A percentile compares a stretch with the other conserved stretches of the same genome.
phyloP scores from a whole-genome alignment of 2,797 vertebrate genomes.

The Coccyzus lansbergi region DNA sequence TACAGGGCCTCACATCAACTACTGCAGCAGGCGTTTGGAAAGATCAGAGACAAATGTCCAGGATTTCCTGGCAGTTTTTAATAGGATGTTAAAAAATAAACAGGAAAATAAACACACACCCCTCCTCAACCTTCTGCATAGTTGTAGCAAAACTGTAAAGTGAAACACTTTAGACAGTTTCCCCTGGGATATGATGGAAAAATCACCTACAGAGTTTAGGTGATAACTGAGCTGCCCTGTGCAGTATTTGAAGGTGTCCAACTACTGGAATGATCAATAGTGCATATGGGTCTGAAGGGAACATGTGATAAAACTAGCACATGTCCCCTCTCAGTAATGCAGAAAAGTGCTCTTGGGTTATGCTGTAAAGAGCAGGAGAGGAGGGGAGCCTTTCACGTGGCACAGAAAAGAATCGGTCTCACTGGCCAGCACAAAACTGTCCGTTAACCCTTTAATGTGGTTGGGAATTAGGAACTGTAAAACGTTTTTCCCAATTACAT shows the following conservation, averaged over 20 bases:
- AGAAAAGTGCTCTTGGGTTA: background rate
- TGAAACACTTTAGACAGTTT: background rate
- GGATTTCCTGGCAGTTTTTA: background rate
- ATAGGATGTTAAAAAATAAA: background rate
- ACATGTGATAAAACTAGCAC: background rate
- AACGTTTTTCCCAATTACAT: slow-evolving; percentile 2
- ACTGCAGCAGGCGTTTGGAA: background rate
- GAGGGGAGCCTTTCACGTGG: background rate
- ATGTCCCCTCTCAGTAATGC: background rate
- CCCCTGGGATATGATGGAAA: background rate
- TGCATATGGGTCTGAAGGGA: background rate
- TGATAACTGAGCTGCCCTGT: background rate
- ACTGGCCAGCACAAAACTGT: background rate
- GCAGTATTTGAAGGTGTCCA: background rate
- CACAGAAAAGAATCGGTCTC: background rate
- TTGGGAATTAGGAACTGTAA: background rate
- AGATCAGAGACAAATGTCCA: background rate
- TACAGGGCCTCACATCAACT: background rate
- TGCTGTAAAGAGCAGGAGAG: background rate
- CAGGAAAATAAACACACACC: background rate
- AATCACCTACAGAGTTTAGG: background rate
- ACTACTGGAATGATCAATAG: background rate
- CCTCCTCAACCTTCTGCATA: background rate
- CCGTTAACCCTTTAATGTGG: background rate
- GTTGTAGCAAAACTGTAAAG: background rate